Base-by-base conservation (phyloP, 35 echinoderm and acorn worm genomes). In the Heliocidaris tuberculata region DNA sequence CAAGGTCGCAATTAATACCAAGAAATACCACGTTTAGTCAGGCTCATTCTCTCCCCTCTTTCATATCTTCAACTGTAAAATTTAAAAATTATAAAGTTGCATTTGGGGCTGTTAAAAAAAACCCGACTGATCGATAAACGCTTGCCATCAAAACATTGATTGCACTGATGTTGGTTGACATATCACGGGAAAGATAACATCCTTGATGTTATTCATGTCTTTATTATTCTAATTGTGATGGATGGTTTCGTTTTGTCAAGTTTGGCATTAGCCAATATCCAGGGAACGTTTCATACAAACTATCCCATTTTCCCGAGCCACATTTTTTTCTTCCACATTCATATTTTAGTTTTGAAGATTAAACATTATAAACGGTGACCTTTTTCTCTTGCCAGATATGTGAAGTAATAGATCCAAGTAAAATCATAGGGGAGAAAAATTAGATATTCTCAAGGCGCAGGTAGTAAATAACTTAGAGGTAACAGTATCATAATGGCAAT, bases 401-500 rank as follows among this genome's bases (percentile, higher is more conserved):
- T 78, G 65, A 19, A 78, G 21, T 7, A 19, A 27, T 78, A 2
- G 65, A 78, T 78, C 65, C 19, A n/a, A 78, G 65, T 78, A 78
- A 78, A 78, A 27, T 78, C 65, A 78, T 78, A 24, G 65, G 5
- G 65, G 27, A 24, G 21, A 78, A 78, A 78, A 78, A 78, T 78
- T 21, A n/a, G 8, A 78, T 78, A 78, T n/a, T 78, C 65, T 78
- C 65, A n/a, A 78, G 65, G 65, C 65, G 65, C 27, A 78, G 65
- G 27, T n/a, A 78, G 65, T 78, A 78, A 19, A 78, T 78, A 8
- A 78, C 65, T 78, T 78, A 78, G 65, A 78, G 65, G 65, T 78
- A 78, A 78, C 65, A 78, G 65, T 78, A 78, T 78, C 65, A 78
- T 78, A 78, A 78, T 78, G 65, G 65, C 65, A 78, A 78, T 78